Percentiles rank a stretch among this genome's conserved stretches.
phyloP scores from a whole-genome alignment of 2,888 invertebrate genomes.

The Neoascia interrupta region DNA sequence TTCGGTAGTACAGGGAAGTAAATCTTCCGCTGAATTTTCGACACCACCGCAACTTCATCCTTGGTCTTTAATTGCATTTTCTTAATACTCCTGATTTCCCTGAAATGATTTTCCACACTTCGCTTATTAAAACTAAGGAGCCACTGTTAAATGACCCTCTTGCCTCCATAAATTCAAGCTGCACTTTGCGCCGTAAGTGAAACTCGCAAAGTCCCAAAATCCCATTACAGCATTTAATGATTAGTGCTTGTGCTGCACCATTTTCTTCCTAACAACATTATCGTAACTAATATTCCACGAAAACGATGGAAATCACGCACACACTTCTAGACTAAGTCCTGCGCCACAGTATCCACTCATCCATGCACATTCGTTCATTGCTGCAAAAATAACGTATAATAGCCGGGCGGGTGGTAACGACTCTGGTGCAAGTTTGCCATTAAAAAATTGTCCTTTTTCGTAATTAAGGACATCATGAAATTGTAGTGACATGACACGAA shows the following conservation, averaged over 20 bases:
- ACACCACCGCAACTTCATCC: too few relatives aligned
- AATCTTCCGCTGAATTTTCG: too few relatives aligned
- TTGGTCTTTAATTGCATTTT: too few relatives aligned
- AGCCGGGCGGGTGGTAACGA: constrained; percentile 14
- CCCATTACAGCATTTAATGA: constrained; percentile 68
- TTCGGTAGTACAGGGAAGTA: too few relatives aligned
- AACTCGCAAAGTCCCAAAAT: constrained; percentile 53
- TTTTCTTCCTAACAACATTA: constrained; percentile 57
- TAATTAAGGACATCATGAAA: constrained; percentile 70
- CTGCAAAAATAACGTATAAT: constrained; percentile 38
- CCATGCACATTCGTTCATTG: constrained; percentile 43
- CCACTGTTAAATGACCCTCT: too few relatives aligned
- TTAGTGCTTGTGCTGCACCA: constrained; percentile 50
- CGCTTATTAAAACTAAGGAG: too few relatives aligned
- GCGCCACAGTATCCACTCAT: background rate
- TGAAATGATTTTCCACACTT: too few relatives aligned
- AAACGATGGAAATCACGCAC: constrained; percentile 17
- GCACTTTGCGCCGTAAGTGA: constrained; percentile 60
- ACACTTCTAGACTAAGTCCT: constrained; percentile 2
- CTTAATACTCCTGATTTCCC: too few relatives aligned
- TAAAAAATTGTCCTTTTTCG: constrained; percentile 57
- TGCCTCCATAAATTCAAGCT: too few relatives aligned
- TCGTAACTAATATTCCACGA: constrained; percentile 40
- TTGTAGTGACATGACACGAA: constrained; percentile 67
- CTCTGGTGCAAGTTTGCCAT: constrained; percentile 38